Conservation (phyloP, 1,140 invertebrate species). For the Drosophila saltans region DNA sequence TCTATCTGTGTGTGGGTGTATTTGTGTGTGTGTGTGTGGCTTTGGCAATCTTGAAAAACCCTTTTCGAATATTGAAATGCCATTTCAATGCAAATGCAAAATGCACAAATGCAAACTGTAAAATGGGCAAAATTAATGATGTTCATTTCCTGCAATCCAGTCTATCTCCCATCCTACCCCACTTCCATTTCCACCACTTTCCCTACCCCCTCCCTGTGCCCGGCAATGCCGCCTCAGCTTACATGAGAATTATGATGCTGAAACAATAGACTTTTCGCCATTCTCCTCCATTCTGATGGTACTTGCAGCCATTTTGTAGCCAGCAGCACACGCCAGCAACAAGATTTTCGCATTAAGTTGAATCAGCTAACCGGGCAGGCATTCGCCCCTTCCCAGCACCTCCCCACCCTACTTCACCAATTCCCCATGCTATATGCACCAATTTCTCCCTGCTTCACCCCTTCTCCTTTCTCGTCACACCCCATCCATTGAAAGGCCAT, state of each 20-base stretch:
- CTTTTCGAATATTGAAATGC: constrained; percentile 73
- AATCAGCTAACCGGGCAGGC: constrained; percentile 29
- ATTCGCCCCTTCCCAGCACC: not conserved
- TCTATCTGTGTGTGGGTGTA: constrained; percentile 3
- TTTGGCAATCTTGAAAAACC: constrained; percentile 62
- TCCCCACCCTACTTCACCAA: not conserved
- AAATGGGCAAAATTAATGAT: constrained; percentile 72
- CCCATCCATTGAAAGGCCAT: constrained; percentile 57
- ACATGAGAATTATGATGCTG: constrained; percentile 78
- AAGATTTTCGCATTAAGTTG: constrained; percentile 79
- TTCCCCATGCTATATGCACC: no score
- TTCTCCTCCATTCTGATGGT: constrained; percentile 29
- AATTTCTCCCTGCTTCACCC: not conserved
- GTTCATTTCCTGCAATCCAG: constrained; percentile 70
- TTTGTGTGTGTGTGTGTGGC: constrained; percentile 32
- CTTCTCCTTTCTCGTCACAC: constrained; percentile 11
- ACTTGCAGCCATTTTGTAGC: constrained; percentile 38
- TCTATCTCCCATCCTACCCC: constrained; percentile 16
- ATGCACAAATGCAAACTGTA: constrained; percentile 34
- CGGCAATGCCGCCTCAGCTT: constrained; percentile 46
- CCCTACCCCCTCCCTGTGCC: no score
- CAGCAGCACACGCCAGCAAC: constrained; percentile 62
- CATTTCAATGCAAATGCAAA: constrained; percentile 80
- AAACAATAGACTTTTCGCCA: constrained; percentile 80
- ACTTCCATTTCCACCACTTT: no score